These are phyloP conservation scores for Congeria kusceri DNA, from an alignment of 2,888 invertebrate genomes.

Conservation along the genomic window DNA sequence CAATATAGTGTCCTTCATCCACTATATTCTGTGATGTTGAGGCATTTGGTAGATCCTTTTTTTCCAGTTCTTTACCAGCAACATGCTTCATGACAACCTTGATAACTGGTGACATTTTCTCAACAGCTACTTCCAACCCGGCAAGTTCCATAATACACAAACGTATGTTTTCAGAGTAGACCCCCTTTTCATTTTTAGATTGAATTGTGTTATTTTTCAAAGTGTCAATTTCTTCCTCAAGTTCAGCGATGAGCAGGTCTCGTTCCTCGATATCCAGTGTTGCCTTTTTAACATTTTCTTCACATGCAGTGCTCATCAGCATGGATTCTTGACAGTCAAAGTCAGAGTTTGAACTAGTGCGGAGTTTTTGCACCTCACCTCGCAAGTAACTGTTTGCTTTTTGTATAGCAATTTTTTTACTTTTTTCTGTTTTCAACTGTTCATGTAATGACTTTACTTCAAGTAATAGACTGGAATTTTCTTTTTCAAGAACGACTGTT, in stretches of 20 bases:
- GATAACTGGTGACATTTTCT: constrained; percentile 24
- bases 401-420: not conserved
- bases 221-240: constrained; percentile 7
- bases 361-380: not conserved
- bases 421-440: not conserved
- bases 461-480: not conserved
- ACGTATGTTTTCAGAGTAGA: constrained; percentile 13
- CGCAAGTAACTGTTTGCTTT: constrained; percentile 16
- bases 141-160: constrained; percentile 35
- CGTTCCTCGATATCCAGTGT: constrained; percentile 6
- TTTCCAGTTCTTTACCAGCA: constrained; percentile 1
- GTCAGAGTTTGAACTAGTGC: not conserved
- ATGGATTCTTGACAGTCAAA: not conserved
- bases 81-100: constrained; percentile 9
- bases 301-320: not conserved
- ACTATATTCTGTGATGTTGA: constrained; percentile 23
- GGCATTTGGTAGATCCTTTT: constrained; percentile 6
- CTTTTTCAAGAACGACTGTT: not conserved
- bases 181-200: constrained; percentile 25
- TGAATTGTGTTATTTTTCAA: not conserved
- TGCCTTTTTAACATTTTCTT: not conserved
- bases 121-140: constrained; percentile 32
- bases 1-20: constrained; percentile 48
- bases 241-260: not conserved
- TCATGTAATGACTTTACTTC: not conserved